Percentiles rank a stretch among this genome's conserved stretches.
These are phyloP conservation scores for Scomber colias DNA, from an alignment of 2,113 vertebrate species.

Conservation along the genomic window DNA sequence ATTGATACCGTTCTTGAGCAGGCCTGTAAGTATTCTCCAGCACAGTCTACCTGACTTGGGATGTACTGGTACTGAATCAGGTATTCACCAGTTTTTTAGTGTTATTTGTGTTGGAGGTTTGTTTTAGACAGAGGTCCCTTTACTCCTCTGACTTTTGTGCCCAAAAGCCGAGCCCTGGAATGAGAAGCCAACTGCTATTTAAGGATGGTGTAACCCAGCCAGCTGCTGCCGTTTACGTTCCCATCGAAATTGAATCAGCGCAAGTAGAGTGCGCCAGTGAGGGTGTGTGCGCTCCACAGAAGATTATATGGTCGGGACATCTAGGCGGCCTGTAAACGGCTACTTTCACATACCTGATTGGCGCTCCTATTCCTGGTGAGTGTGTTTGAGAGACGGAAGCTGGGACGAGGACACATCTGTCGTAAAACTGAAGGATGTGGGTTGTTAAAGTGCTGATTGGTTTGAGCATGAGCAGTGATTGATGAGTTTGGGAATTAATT, in stretches of 20 bases:
- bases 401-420: constrained; percentile 13
- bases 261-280: constrained; percentile 55
- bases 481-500: constrained; percentile 19
- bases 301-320: constrained; percentile 65
- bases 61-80: constrained; percentile 1
- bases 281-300: constrained; percentile 63
- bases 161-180: constrained; percentile 42
- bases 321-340: constrained; percentile 36
- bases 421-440: constrained; percentile 31
- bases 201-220: constrained; percentile 76
- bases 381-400: constrained; percentile 35
- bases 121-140: background rate
- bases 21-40: constrained; percentile 53
- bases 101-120: background rate
- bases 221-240: constrained; percentile 76
- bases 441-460: constrained; percentile 11
- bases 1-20: constrained; percentile 9
- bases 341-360: constrained; percentile 63
- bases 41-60: constrained; percentile 22
- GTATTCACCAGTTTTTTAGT: background rate
- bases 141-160: constrained; percentile 43
- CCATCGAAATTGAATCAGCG: constrained; percentile 75
- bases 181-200: constrained; percentile 75
- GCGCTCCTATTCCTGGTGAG: constrained; percentile 35
- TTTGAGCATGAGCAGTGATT: constrained; percentile 15